Conservation (phyloP, 2,797 vertebrate genomes). For the Phoebastria nigripes region DNA sequence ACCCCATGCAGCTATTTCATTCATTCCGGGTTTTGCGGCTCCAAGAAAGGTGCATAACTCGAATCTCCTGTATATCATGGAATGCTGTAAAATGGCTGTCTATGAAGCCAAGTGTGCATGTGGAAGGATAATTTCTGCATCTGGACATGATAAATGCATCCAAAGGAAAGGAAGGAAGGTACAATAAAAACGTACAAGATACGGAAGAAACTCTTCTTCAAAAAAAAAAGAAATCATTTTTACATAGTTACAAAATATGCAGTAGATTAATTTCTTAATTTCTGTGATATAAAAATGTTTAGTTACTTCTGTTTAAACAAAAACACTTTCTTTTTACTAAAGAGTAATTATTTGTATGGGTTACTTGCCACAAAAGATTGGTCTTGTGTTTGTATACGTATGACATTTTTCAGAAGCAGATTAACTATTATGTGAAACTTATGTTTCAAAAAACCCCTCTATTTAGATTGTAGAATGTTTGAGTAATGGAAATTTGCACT, state of each 20-base stretch:
- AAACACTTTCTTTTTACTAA: background rate
- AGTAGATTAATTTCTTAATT: background rate
- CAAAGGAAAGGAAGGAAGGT: background rate
- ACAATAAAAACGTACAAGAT: background rate
- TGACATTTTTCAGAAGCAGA: conserved; percentile 24
- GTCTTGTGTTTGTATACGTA: background rate
- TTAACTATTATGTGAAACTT: background rate
- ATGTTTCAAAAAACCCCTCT: background rate
- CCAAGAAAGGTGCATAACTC: background rate
- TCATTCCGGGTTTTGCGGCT: background rate
- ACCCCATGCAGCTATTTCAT: background rate
- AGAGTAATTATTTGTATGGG: background rate
- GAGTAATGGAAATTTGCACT: background rate
- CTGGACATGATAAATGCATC: background rate
- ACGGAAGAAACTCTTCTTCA: background rate
- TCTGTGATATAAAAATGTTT: background rate
- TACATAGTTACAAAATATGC: background rate
- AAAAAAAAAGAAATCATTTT: background rate
- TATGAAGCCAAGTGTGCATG: background rate
- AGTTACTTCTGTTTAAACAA: background rate
- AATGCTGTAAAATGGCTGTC: background rate
- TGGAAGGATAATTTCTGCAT: background rate
- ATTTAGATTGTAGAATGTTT: background rate
- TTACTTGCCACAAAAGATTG: background rate
- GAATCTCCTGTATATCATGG: background rate